Evolutionary conservation across 2,797 vertebrate species (phyloP), one percentile per base, ranked within the genome.

Genomic region (Anableps anableps): DNA sequence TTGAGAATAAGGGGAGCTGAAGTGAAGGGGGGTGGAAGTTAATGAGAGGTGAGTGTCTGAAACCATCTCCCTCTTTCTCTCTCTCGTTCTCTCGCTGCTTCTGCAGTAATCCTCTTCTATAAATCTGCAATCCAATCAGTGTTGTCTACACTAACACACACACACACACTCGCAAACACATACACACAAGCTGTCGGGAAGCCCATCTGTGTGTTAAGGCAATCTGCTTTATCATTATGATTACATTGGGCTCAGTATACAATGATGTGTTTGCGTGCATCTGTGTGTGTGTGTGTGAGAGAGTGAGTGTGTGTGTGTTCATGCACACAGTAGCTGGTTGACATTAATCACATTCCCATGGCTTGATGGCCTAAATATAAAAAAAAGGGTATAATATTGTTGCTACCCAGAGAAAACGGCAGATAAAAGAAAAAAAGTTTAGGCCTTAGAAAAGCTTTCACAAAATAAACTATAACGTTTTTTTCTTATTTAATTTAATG

Each of bases 191-290:
- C 96, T 95, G 94, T 95, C 95, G 91, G 92, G 95, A 96, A 94
- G 94, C 93, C 95, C 95, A 97, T 96, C 96, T 96, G 94, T 93
- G 94, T 96, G 92, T 94, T 96, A 96, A 96, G 94, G 95, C 95
- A 96, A 96, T 97, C 91, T 94, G 94, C 91, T 97, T 97, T 97
- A 97, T 97, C 96, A 96, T 95, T 94, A 94, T 94, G 94, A 94
- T 94, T 93, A 96, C 93, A 96, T 96, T 96, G 96, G 95, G 94
- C 91, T 95, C 96, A 97, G 96, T 96, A 96, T 96, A 97, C 93
- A 96, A 94, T 96, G 96, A 95, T 84, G 89, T 88, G 86, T 85
- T 85, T 78, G 85, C 74, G 86, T 74, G 76, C 77, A 83, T 85
- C 74, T 73, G 78, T 78, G 72, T 77, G 72, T 75, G 80, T 78